These are phyloP conservation scores for Garra rufa DNA, from an alignment of 2,113 vertebrate species.

Conservation along the genomic window DNA sequence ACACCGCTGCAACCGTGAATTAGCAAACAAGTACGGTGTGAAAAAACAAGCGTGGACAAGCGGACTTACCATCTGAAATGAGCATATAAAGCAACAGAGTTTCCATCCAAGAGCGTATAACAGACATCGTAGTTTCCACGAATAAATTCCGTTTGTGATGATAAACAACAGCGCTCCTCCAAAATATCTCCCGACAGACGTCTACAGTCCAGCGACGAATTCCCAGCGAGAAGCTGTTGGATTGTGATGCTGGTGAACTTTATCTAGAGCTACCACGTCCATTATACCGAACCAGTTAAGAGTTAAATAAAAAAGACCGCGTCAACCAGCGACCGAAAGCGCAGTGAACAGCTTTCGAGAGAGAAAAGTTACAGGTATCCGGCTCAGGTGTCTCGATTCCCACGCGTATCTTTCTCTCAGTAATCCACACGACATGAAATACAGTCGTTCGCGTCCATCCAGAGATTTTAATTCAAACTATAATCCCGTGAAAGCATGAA, in stretches of 20 bases:
- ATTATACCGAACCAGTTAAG: slow-evolving; percentile 31
- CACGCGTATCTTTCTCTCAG: slow-evolving; percentile 41
- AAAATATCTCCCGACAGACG: slow-evolving; percentile 52
- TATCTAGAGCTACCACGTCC: slow-evolving; percentile 38
- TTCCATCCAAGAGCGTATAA: slow-evolving; percentile 68
- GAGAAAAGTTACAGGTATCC: slow-evolving; percentile 67
- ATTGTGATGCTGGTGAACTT: slow-evolving; percentile 52
- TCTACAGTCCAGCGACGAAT: slow-evolving; percentile 55
- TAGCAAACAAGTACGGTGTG: background rate
- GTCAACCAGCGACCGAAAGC: background rate
- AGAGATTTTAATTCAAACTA: background rate
- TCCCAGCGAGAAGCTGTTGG: slow-evolving; percentile 14
- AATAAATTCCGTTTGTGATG: slow-evolving; percentile 64
- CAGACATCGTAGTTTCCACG: slow-evolving; percentile 76
- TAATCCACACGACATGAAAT: slow-evolving; percentile 16
- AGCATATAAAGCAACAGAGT: slow-evolving; percentile 70
- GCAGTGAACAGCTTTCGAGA: slow-evolving; percentile 15
- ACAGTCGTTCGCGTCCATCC: background rate
- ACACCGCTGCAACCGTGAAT: slow-evolving; percentile 16
- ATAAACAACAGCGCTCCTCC: slow-evolving; percentile 53
- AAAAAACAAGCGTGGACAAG: background rate
- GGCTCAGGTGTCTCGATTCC: slow-evolving; percentile 42
- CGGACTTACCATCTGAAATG: slow-evolving; percentile 73
- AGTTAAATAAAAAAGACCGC: background rate
- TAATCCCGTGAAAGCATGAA: background rate